phyloP scores from a whole-genome alignment of 2,888 invertebrate species.

The Drosophila basisetae region DNA sequence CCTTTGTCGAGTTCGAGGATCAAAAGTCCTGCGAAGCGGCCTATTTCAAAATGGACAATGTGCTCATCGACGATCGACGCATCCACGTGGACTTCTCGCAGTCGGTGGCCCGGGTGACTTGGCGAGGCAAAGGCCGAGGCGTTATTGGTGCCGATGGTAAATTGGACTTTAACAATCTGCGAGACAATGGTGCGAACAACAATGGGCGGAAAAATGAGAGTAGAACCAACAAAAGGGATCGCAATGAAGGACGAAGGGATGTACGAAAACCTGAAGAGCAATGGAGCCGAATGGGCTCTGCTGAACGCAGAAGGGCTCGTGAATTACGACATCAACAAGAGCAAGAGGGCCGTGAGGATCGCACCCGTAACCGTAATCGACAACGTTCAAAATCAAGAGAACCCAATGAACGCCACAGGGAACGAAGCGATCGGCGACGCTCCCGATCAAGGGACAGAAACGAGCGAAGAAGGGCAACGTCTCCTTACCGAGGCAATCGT shows the following conservation, averaged over 20 bases:
- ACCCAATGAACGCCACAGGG: constrained; percentile 32
- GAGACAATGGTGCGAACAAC: constrained; percentile 15
- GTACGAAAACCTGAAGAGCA: constrained; percentile 11
- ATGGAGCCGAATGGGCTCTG: constrained; percentile 42
- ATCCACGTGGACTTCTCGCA: constrained; percentile 99
- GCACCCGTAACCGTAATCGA: background rate
- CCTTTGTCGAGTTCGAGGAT: constrained; percentile 98
- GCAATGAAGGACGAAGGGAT: constrained; percentile 12
- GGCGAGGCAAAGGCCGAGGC: constrained; percentile 95
- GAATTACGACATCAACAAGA: constrained; percentile 71
- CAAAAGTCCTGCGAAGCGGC: constrained; percentile 97
- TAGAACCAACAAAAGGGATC: constrained; percentile 3
- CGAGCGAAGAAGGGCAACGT: constrained; percentile 22
- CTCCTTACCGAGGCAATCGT: constrained; percentile 22
- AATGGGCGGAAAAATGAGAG: constrained; percentile 21
- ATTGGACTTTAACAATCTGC: constrained; percentile 81
- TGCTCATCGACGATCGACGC: constrained; percentile 98
- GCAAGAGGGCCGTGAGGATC: constrained; percentile 47
- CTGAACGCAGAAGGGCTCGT: constrained; percentile 68
- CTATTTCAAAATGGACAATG: constrained; percentile 99
- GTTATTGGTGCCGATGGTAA: constrained; percentile 84
- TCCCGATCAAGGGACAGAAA: constrained; percentile 23
- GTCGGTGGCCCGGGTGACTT: constrained; percentile 97
- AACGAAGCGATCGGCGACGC: constrained; percentile 11
- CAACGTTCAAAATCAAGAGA: constrained; percentile 41